Base-by-base conservation (phyloP, 2,797 vertebrate species). In the Spinus olivaceus region DNA sequence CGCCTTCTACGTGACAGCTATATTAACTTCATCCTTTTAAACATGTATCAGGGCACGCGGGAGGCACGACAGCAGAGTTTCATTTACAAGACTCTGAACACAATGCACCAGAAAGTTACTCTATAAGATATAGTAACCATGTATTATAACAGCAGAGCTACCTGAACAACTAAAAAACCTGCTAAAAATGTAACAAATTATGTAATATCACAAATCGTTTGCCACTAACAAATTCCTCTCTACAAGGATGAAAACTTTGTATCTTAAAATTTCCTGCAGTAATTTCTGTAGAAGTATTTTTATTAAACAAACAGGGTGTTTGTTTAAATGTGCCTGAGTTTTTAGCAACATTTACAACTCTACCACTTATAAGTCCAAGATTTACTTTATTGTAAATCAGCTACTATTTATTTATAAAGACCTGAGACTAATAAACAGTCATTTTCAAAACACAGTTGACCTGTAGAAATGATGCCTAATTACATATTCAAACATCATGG, bases 1-100 rank as follows among this genome's bases (percentile, higher is more conserved):
- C 86, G 63, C 95, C 94, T 92, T 79, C 96, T 96, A 97, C 57
- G 71, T 96, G 97, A 98, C 98, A 98, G 97, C 97, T 98, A 97
- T 98, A 98, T 98, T 98, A 97, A 98, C 97, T 96, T 97, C 94
- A 96, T 82, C 91, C 95, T 94, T 97, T 96, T 95, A 95, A 97
- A 97, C 96, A 95, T 53, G 69, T 96, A 97, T 77, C 93, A 67
- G 65, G 64, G 61, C 67, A 90, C 72, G 25, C 17, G 1, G 54
- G 54, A 93, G 67, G 22, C 88, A 94, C 5, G 17, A 77, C 8
- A 81, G 33, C 44, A 90, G 32, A 77, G 73, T 93, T 94, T 86
- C 49, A 88, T 70, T 77, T 86, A 42, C n/a, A 94, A 32, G 41
- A 84, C 59, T 35, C 72, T 51, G 72, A 92, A 91, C 57, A 92